A percentile compares a stretch with the other conserved stretches of the same genome.
These are phyloP conservation scores for Hippasteria phrygiana DNA, from an alignment of 53 echinoderm and acorn worm genomes.

Conservation along the genomic window DNA sequence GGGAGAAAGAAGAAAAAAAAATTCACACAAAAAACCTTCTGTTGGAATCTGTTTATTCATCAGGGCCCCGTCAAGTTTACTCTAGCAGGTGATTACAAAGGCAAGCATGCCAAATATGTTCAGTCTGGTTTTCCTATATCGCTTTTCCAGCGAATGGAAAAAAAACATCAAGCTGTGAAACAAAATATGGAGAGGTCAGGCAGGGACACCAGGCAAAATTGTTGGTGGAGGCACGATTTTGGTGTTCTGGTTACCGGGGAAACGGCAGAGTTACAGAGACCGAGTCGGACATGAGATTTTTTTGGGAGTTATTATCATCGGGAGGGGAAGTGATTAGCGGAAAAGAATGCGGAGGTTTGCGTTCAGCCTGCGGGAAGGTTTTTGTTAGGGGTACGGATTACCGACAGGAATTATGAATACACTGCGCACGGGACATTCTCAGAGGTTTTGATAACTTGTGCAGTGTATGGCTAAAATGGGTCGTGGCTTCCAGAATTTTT, in stretches of 20 bases:
- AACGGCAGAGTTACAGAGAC: neutral
- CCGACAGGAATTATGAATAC: neutral
- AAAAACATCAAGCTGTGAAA: constrained; percentile 20
- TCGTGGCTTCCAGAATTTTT: neutral
- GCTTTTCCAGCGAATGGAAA: neutral
- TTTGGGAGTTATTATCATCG: neutral
- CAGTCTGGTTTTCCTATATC: constrained; percentile 11
- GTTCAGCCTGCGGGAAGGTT: neutral
- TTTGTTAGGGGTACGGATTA: neutral
- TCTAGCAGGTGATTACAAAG: constrained; percentile 22
- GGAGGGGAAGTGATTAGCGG: neutral
- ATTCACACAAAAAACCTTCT: neutral
- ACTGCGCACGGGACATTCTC: neutral
- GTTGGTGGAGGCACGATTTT: constrained; percentile 18
- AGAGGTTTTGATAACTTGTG: neutral
- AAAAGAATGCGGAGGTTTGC: neutral
- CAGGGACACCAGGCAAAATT: constrained; percentile 38
- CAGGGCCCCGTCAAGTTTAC: constrained; percentile 27
- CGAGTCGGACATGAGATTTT: neutral
- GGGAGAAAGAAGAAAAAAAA: neutral
- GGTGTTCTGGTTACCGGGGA: neutral
- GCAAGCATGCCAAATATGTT: constrained; percentile 42
- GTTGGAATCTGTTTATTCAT: constrained; percentile 21
- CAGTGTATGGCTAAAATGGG: neutral
- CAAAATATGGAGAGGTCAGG: constrained; percentile 22